Evolutionary conservation across 1,140 invertebrate species (phyloP).

Genomic region (Eumeta japonica): DNA sequence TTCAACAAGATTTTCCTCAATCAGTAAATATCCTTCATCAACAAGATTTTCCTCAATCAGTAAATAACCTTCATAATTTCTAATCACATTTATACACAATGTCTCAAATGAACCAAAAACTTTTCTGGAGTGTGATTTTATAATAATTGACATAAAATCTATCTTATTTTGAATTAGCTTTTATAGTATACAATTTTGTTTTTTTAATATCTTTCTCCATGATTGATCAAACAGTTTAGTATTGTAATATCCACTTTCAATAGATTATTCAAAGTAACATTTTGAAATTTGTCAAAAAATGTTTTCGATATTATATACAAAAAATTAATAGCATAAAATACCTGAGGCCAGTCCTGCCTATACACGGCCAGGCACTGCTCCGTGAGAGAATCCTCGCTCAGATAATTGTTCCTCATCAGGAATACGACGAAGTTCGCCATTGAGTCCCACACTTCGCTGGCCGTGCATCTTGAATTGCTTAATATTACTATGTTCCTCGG

Average conservation of each 20-base stretch:
- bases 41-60: no score
- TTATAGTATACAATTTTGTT: no score
- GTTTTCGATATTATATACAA: not conserved
- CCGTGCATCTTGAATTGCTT: constrained; percentile 14
- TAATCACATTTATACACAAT: no score
- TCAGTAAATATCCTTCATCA: no score
- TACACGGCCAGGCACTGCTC: constrained; percentile 51
- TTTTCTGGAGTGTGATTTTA: no score
- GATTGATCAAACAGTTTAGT: not conserved
- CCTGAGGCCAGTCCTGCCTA: constrained; percentile 52
- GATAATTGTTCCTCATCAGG: constrained; percentile 32
- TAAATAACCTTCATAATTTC: no score
- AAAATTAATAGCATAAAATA: constrained; percentile 9
- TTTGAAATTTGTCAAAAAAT: not conserved
- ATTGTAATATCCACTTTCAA: not conserved
- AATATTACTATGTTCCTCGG: constrained; percentile 36
- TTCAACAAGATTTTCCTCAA: no score
- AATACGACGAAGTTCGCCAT: constrained; percentile 33
- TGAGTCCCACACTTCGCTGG: constrained; percentile 28
- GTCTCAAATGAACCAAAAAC: no score
- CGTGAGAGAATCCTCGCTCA: constrained; percentile 43
- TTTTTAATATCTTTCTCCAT: no score
- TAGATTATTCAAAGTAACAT: not conserved
- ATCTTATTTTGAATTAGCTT: no score
- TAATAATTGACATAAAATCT: no score